phyloP scores from a whole-genome alignment of 2,797 vertebrate species.

The Sarcoramphus papa region DNA sequence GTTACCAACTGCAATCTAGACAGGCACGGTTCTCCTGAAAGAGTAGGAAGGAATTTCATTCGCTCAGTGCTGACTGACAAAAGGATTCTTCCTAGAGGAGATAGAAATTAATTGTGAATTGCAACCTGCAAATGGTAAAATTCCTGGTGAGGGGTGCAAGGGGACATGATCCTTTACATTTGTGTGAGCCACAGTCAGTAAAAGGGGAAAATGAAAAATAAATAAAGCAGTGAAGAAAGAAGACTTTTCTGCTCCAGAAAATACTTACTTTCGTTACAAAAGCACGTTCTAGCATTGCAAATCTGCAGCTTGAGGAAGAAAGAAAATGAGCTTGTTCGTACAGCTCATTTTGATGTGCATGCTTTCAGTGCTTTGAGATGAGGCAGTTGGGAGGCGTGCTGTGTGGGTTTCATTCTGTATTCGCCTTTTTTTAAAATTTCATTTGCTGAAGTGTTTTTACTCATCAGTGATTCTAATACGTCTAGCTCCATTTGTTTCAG shows the following conservation, averaged over 20 bases:
- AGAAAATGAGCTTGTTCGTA: neutral
- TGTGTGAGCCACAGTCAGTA: neutral
- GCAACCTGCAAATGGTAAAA: neutral
- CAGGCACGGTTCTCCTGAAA: neutral
- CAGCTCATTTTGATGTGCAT: neutral
- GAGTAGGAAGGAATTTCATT: neutral
- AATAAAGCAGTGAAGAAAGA: neutral
- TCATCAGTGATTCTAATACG: constrained; percentile 41
- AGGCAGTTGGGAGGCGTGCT: neutral
- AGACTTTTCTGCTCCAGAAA: neutral
- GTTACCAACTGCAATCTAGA: neutral
- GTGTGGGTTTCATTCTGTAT: constrained; percentile 1
- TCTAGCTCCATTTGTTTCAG: constrained; percentile 56
- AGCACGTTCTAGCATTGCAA: neutral
- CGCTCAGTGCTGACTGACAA: neutral
- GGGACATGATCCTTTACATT: neutral
- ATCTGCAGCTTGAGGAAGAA: neutral
- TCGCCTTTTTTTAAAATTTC: constrained; percentile 5
- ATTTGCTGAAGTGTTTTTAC: constrained; percentile 55
- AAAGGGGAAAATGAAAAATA: neutral
- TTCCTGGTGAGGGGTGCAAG: neutral
- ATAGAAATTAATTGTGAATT: neutral
- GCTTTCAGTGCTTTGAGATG: constrained; percentile 5
- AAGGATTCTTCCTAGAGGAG: neutral
- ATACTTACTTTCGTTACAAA: neutral